Percentiles rank a stretch among this genome's conserved stretches.
Conservation (phyloP, 2,113 vertebrate species). For the Hydrolagus affinis region DNA sequence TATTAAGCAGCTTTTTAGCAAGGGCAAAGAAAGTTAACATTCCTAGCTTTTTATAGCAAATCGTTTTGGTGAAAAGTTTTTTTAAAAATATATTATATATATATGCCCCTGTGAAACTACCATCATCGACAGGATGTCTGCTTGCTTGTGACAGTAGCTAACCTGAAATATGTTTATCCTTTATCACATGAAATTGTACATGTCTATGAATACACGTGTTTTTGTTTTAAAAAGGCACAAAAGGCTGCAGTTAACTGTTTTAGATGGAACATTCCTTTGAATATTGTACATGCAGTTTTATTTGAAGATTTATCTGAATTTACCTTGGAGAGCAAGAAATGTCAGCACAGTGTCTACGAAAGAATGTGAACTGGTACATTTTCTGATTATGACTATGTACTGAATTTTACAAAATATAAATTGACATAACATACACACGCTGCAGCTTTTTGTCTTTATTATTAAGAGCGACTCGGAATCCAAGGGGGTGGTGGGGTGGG, state of each 20-base stretch:
- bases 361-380: slow-evolving; percentile 21
- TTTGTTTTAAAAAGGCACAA: slow-evolving; percentile 10
- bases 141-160: slow-evolving; percentile 15
- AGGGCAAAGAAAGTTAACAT: slow-evolving; percentile 5
- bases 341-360: background rate
- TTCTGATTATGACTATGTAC: background rate
- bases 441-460: background rate
- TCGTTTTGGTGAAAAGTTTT: slow-evolving; percentile 6
- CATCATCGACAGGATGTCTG: background rate
- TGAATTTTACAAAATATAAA: slow-evolving; percentile 27
- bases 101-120: slow-evolving; percentile 7
- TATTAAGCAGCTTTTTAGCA: background rate
- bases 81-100: too few relatives aligned
- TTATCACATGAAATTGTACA: slow-evolving; percentile 1
- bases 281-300: slow-evolving; percentile 11
- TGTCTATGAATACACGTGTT: slow-evolving; percentile 6
- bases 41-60: slow-evolving; percentile 20
- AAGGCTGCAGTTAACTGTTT: slow-evolving; percentile 26
- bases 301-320: background rate
- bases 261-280: slow-evolving; percentile 11
- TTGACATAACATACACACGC: background rate
- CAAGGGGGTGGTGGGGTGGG: too few relatives aligned
- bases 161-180: background rate
- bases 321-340: background rate
- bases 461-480: background rate